Percentiles rank a stretch among this genome's conserved stretches.
These are phyloP conservation scores for Lepidocolaptes lacrymiger DNA, from an alignment of 2,797 vertebrate genomes.

Conservation along the genomic window DNA sequence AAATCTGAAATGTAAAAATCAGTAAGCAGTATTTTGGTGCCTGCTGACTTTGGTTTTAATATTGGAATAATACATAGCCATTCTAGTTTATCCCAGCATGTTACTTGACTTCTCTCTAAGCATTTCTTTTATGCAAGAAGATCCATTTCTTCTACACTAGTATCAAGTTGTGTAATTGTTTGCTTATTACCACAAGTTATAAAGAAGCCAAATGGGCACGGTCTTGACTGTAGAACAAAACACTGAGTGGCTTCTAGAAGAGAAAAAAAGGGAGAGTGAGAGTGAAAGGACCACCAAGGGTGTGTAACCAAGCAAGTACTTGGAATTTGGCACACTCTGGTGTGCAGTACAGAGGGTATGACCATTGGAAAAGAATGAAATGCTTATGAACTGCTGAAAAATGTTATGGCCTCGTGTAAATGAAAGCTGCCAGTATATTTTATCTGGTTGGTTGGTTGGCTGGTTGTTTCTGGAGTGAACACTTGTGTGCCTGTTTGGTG, in stretches of 20 bases:
- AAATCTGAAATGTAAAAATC: not conserved
- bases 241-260: not conserved
- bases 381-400: not conserved
- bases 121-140: not conserved
- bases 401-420: not conserved
- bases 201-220: not conserved
- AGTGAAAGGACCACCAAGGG: not conserved
- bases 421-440: not conserved
- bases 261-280: not conserved
- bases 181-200: not conserved
- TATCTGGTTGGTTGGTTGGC: not conserved
- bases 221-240: not conserved
- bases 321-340: not conserved
- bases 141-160: not conserved
- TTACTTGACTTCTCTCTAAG: not conserved
- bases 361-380: not conserved
- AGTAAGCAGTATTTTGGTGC: not conserved
- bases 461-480: not conserved
- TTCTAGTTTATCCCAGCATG: not conserved
- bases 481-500: not conserved
- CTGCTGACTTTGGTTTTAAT: not conserved
- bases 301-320: not conserved
- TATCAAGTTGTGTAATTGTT: not conserved
- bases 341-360: not conserved
- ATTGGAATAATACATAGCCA: not conserved